Base-by-base conservation (phyloP, 92 coral and sea anemone genomes). In the Epizoanthus fatuus region DNA sequence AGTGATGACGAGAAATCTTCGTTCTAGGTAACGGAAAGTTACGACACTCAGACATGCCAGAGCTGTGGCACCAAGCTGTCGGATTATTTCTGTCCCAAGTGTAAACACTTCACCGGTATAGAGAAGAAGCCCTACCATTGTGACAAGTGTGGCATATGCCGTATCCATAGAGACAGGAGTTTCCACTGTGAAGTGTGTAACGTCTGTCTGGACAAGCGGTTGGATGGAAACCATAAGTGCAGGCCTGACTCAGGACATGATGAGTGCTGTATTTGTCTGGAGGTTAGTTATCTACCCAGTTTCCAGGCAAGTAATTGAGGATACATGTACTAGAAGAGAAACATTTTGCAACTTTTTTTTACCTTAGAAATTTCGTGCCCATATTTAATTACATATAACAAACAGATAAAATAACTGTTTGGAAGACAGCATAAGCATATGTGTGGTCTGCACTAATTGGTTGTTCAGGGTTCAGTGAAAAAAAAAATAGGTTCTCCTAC, bases 151-250 rank as follows among this genome's bases (percentile, higher is more conserved):
- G 98, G 98, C 1, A 96, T 96, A 5, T 96, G 98, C 55, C 90
- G 95, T 1, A 87, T 94, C 14, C 96, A 96, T 69, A 68, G 84
- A 32, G 98, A 96, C 75, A 78, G 87, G 14, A 94, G 98, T 2
- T 96, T 94, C 55, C 99, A 96, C 57, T 96, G 99, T 81, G 91
- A 94, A 12, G 90, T 88, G 4, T 96, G 98, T 38, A 93, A 95
- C 14, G 96, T 96, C 7, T 96, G 98, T 75, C 71, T 96, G 64
- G 94, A 96, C 62, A 79, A 84, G 35, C 79, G 93, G 45, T 89
- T 96, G 25, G 19, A 75, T 49, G 90, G 90, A 5, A 96, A 94
- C 25, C 98, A 96, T 83, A 96, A 96, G 54, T 96, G 98, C 74
- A 79, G 98, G 12, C 86, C 93, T 14, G 32, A 29, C 32, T 29